A percentile compares a stretch with the other conserved stretches of the same genome.
Conservation (phyloP, 2,797 vertebrate species). For the Columba guinea region DNA sequence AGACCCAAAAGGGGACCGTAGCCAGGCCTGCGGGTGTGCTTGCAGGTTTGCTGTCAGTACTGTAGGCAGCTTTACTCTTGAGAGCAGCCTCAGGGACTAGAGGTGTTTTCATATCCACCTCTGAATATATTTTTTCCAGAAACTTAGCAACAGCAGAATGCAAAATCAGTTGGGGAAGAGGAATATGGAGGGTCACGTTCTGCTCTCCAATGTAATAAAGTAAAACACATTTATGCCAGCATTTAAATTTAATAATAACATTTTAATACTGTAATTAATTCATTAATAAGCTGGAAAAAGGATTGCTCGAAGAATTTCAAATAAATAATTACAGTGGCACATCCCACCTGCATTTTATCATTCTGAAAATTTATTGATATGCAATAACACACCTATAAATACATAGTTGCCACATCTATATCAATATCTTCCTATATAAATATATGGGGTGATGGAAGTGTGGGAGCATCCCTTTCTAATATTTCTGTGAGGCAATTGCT, state of each 20-base stretch:
- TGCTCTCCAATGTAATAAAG: not conserved
- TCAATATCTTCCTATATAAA: not conserved
- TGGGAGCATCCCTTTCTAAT: not conserved
- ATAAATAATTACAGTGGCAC: not conserved
- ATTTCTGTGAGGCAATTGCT: not conserved
- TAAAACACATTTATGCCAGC: not conserved
- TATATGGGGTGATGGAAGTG: not conserved
- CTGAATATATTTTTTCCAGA: not conserved
- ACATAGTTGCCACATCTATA: not conserved
- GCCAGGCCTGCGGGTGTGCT: not conserved
- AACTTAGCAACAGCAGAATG: not conserved
- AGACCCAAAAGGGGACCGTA: fast-evolving
- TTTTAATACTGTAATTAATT: not conserved
- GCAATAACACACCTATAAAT: not conserved
- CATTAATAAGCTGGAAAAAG: not conserved
- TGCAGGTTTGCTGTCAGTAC: not conserved
- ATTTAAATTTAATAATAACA: not conserved
- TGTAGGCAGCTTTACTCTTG: not conserved
- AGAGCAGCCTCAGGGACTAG: not conserved
- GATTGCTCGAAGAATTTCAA: not conserved
- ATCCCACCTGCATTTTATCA: not conserved
- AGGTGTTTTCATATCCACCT: not conserved
- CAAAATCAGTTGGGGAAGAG: not conserved
- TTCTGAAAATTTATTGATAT: not conserved
- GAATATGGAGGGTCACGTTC: not conserved